Conservation (phyloP, 2,888 invertebrate genomes). For the Seira sanloemensis region DNA sequence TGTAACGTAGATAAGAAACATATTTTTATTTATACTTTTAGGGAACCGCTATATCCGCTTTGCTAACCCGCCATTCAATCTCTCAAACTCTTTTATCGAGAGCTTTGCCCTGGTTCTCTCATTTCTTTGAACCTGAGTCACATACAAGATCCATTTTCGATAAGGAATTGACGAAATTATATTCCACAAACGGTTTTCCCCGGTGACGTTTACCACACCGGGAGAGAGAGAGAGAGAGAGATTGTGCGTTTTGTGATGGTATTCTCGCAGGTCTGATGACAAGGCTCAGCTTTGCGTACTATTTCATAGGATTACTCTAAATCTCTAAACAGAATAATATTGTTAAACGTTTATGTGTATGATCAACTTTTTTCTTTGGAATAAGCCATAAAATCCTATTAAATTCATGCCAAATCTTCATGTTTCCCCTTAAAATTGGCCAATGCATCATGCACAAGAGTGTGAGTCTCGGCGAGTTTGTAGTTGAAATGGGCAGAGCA, state of each 20-base stretch:
- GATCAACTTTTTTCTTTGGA: not conserved
- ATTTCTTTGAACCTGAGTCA: conserved; percentile 16
- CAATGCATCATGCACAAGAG: not conserved
- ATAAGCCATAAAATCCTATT: not conserved
- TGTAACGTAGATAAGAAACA: not conserved
- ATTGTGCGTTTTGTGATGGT: not conserved
- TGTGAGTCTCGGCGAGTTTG: not conserved
- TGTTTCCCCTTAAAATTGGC: not conserved
- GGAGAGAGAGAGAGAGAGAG: not conserved
- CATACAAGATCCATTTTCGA: not conserved
- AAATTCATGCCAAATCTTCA: not conserved
- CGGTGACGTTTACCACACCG: not conserved
- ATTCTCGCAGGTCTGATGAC: not conserved
- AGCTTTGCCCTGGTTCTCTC: conserved; percentile 23
- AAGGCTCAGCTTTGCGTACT: not conserved
- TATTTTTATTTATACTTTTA: not conserved
- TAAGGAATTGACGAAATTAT: not conserved
- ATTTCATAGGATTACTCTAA: not conserved
- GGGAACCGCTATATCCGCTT: conserved; percentile 33
- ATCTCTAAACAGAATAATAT: not conserved
- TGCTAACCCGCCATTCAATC: conserved; percentile 24
- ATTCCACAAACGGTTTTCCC: not conserved
- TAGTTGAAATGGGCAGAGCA: not conserved
- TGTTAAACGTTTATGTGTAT: no score
- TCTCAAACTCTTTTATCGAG: not conserved